Conservation (phyloP, 2,113 vertebrate genomes). For the Anarrhichthys ocellatus region DNA sequence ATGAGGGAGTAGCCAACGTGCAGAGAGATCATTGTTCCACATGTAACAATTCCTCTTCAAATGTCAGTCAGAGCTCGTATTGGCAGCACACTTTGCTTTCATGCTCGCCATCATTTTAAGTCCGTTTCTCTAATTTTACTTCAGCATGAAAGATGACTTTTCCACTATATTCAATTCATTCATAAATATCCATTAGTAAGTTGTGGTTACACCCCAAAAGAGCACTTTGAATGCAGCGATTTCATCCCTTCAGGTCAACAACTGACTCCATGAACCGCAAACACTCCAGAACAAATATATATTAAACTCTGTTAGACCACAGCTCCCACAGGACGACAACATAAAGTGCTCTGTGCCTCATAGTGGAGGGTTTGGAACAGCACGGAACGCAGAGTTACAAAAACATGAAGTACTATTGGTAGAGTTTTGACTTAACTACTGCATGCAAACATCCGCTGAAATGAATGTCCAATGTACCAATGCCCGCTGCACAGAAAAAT, state of each 20-base stretch:
- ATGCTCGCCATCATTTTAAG: not conserved
- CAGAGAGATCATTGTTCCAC: not conserved
- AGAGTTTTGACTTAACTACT: constrained; percentile 23
- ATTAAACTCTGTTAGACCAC: constrained; percentile 21
- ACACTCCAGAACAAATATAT: not conserved
- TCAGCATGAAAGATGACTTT: not conserved
- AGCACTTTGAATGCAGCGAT: not conserved
- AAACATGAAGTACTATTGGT: not conserved
- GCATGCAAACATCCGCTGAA: constrained; percentile 31
- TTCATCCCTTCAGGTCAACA: constrained; percentile 16
- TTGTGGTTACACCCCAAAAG: not conserved
- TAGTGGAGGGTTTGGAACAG: not conserved
- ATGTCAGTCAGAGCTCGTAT: constrained; percentile 13
- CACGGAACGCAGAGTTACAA: not conserved
- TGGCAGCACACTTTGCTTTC: not conserved
- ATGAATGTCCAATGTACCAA: constrained; percentile 4
- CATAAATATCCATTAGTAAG: not conserved
- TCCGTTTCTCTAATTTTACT: not conserved
- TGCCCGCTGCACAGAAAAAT: not conserved
- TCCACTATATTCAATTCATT: not conserved
- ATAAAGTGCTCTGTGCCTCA: constrained; percentile 62
- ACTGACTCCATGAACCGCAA: constrained; percentile 8
- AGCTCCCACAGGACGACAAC: constrained; percentile 5
- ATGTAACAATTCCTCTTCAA: not conserved
- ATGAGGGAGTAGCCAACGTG: not conserved